Evolutionary conservation across 2,888 invertebrate genomes (phyloP).

Genomic region (Cephus pygmeus): DNA sequence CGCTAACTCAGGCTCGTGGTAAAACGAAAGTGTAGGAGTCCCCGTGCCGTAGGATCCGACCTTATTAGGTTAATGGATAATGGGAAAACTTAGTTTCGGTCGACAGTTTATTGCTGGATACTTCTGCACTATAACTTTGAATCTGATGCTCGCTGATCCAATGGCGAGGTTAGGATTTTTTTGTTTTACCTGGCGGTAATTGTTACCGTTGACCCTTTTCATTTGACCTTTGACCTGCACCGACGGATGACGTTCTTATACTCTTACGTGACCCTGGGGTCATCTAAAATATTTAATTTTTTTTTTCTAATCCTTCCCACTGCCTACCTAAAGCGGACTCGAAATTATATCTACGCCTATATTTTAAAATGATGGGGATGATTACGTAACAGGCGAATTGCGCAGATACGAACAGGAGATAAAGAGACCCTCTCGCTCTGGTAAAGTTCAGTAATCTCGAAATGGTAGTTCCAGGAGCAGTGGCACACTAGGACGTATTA

Average conservation of each 20-base stretch:
- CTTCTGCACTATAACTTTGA: neutral
- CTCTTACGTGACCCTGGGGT: too few relatives aligned
- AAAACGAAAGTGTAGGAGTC: constrained; percentile 33
- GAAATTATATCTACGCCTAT: neutral
- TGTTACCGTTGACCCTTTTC: too few relatives aligned
- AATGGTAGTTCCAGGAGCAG: constrained; percentile 43
- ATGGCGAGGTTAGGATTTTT: neutral
- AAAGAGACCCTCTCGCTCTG: constrained; percentile 23
- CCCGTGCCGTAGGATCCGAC: constrained; percentile 53
- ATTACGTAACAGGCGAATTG: neutral
- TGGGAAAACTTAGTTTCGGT: constrained; percentile 56
- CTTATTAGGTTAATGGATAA: constrained; percentile 63
- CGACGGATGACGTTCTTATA: too few relatives aligned
- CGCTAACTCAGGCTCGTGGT: constrained; percentile 31
- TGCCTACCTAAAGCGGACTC: neutral
- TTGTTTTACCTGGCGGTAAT: neutral
- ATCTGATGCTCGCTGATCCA: neutral
- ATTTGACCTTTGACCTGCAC: too few relatives aligned
- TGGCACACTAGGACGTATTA: constrained; percentile 42
- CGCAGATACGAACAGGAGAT: neutral
- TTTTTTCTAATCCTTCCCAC: too few relatives aligned
- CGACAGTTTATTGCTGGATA: constrained; percentile 54
- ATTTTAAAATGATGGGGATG: too few relatives aligned
- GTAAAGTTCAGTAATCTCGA: constrained; percentile 46
- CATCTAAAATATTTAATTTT: too few relatives aligned